phyloP scores from a whole-genome alignment of 1,140 invertebrate genomes.

The Luehdorfia chinensis region DNA sequence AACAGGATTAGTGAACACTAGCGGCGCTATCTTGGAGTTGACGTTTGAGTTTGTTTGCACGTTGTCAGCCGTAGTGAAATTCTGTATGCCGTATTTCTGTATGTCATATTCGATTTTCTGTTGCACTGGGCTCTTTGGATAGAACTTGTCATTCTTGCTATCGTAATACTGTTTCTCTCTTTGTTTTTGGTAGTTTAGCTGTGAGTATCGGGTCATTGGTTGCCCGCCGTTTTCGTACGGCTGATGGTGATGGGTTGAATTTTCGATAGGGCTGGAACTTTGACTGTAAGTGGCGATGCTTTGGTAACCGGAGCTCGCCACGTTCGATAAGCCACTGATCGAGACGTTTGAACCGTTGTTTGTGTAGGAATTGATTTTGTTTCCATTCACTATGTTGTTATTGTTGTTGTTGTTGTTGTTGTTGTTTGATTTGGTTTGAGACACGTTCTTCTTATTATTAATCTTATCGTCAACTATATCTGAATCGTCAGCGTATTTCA shows the following conservation, averaged over 20 bases:
- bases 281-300: constrained; percentile 94
- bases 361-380: constrained; percentile 67
- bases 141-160: constrained; percentile 70
- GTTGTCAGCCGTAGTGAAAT: constrained; percentile 74
- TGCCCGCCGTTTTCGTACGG: constrained; percentile 66
- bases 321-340: constrained; percentile 88
- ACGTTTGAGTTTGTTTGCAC: constrained; percentile 73
- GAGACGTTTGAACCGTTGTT: constrained; percentile 85
- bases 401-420: constrained; percentile 59
- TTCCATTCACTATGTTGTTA: constrained; percentile 62
- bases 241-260: constrained; percentile 70
- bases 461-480: constrained; percentile 76
- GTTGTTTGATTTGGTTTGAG: constrained; percentile 62
- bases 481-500: constrained; percentile 82
- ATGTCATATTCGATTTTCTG: constrained; percentile 75
- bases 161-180: constrained; percentile 71
- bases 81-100: constrained; percentile 76
- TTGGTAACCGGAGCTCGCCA: constrained; percentile 93
- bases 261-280: constrained; percentile 92
- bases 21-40: constrained; percentile 78
- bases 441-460: constrained; percentile 69
- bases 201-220: constrained; percentile 68
- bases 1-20: constrained; percentile 93
- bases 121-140: constrained; percentile 74
- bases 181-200: constrained; percentile 72